phyloP scores from a whole-genome alignment of 2,113 vertebrate genomes.

The Salvelinus sp. region DNA sequence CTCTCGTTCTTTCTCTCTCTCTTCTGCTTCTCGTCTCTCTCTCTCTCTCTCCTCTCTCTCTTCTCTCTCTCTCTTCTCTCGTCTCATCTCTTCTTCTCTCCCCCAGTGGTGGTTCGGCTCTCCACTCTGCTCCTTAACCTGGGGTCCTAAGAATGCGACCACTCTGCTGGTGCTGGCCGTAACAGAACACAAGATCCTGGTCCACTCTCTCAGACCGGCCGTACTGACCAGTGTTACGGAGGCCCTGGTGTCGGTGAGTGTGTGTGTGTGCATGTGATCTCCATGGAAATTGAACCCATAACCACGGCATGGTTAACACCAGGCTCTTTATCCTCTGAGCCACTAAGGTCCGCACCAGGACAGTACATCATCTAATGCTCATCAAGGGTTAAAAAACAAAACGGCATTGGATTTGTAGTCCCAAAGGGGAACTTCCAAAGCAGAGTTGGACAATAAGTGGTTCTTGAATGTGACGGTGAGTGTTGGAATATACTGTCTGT shows the following conservation, averaged over 20 bases:
- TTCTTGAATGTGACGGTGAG: neutral
- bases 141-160: constrained; percentile 91
- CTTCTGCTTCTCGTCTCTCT: too few relatives aligned
- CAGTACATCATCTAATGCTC: too few relatives aligned
- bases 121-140: constrained; percentile 94
- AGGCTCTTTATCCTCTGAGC: neutral
- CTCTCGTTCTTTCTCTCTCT: too few relatives aligned
- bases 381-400: too few relatives aligned
- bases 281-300: neutral
- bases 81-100: constrained; percentile 75
- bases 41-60: too few relatives aligned
- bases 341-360: neutral
- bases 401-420: too few relatives aligned
- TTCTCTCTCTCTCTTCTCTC: neutral
- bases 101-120: constrained; percentile 88
- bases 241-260: constrained; percentile 94
- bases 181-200: constrained; percentile 97
- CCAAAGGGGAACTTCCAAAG: too few relatives aligned
- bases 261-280: neutral
- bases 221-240: constrained; percentile 97
- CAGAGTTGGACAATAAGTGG: too few relatives aligned
- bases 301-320: neutral
- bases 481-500: neutral
- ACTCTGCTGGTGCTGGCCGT: constrained; percentile 93
- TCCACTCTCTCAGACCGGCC: constrained; percentile 94